Evolutionary conservation across 2,888 invertebrate genomes (phyloP).

Genomic region (Diogma glabrata): DNA sequence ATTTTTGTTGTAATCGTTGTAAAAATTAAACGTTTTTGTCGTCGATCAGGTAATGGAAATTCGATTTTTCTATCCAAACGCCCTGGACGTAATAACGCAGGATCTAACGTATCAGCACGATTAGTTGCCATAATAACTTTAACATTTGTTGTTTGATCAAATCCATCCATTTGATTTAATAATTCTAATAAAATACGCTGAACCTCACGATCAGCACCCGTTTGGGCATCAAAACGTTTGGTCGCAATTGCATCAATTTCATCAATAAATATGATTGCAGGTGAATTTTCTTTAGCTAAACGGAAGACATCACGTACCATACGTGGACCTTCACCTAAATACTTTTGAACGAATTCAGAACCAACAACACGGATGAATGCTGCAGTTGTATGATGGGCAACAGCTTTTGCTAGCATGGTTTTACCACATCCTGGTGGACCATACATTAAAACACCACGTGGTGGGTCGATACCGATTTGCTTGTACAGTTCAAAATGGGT

Average conservation of each 20-base stretch:
- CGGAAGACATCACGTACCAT: slow-evolving; percentile 99
- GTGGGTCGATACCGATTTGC: slow-evolving; percentile 98
- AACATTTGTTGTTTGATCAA: slow-evolving; percentile 99
- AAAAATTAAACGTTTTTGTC: slow-evolving; percentile 93
- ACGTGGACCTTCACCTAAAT: slow-evolving; percentile 95
- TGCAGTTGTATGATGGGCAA: slow-evolving; percentile 97
- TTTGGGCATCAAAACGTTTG: slow-evolving; percentile 97
- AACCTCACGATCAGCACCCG: slow-evolving; percentile 96
- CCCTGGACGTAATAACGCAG: slow-evolving; percentile 57
- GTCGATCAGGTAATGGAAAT: slow-evolving; percentile 82
- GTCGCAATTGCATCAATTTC: slow-evolving; percentile 99
- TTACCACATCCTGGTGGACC: slow-evolving; percentile 99
- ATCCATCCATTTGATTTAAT: slow-evolving; percentile 99
- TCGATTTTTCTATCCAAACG: slow-evolving; percentile 97
- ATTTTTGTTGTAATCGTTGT: slow-evolving; percentile 94
- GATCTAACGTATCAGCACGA: slow-evolving; percentile 95
- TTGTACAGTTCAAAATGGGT: slow-evolving; percentile 98
- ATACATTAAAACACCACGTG: slow-evolving; percentile 95
- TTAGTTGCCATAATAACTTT: slow-evolving; percentile 98
- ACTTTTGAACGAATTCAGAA: slow-evolving; percentile 99
- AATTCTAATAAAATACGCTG: slow-evolving; percentile 94
- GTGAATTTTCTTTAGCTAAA: slow-evolving; percentile 97
- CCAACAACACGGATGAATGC: slow-evolving; percentile 98
- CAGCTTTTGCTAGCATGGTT: slow-evolving; percentile 98
- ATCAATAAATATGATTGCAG: slow-evolving; percentile 99